These are phyloP conservation scores for Agriopis leucophaearia DNA, from an alignment of 2,888 invertebrate species.

Conservation along the genomic window DNA sequence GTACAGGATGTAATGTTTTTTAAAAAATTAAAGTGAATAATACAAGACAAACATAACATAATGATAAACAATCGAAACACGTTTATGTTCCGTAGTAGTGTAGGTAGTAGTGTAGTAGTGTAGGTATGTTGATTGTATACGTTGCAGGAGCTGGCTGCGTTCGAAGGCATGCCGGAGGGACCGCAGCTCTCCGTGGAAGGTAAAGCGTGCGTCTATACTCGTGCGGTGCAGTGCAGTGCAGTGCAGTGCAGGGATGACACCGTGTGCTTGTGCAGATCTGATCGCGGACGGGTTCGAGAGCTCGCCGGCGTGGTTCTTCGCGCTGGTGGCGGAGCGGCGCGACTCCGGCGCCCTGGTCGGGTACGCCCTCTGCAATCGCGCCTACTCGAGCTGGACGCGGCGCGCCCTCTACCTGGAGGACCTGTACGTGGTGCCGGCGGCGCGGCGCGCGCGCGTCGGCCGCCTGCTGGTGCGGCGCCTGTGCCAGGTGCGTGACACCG, in stretches of 20 bases:
- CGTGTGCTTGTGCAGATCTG: conserved; percentile 79
- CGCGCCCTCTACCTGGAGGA: conserved; percentile 94
- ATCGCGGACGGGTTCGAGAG: conserved; percentile 90
- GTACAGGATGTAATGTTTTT: too few species aligned
- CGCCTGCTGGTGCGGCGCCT: conserved; percentile 70
- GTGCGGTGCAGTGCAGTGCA: not conserved
- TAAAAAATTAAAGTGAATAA: too few species aligned
- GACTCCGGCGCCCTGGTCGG: conserved; percentile 85
- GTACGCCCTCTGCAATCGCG: conserved; percentile 92
- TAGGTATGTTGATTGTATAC: not conserved
- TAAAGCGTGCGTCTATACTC: conserved; percentile 33
- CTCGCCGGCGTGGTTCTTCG: conserved; percentile 87
- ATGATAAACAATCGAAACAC: too few species aligned
- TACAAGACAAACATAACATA: too few species aligned
- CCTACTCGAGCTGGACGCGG: conserved; percentile 95
- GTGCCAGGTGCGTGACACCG: conserved; percentile 25
- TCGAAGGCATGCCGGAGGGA: conserved; percentile 88
- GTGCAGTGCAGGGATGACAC: too few species aligned
- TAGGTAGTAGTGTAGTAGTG: too few species aligned
- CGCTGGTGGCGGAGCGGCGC: conserved; percentile 87
- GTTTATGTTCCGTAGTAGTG: too few species aligned
- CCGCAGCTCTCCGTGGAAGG: conserved; percentile 86
- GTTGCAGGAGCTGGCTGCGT: conserved; percentile 88
- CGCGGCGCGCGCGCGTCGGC: conserved; percentile 88
- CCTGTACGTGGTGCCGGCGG: conserved; percentile 90